phyloP scores from a whole-genome alignment of 2,113 vertebrate genomes.

The Mesoclemmys tuberculata region DNA sequence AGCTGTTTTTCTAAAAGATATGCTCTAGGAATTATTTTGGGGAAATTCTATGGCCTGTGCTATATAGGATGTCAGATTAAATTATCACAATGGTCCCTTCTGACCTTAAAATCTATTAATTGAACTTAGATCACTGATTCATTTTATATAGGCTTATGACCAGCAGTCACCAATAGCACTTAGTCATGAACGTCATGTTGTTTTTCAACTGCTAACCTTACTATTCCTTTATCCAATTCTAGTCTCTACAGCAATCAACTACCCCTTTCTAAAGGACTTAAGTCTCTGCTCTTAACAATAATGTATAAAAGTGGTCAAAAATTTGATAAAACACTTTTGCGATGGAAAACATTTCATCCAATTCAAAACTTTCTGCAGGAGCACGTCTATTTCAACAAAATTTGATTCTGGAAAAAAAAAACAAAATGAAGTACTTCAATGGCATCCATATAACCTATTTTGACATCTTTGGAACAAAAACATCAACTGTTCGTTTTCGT shows the following conservation, averaged over 20 bases:
- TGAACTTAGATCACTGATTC: not conserved
- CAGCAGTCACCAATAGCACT: not conserved
- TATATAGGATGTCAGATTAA: not conserved
- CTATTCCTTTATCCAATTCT: not conserved
- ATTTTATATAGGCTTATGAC: not conserved
- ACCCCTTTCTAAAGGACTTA: not conserved
- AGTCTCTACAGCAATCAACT: not conserved
- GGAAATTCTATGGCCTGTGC: not conserved
- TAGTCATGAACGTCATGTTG: not conserved
- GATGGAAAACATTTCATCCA: not conserved
- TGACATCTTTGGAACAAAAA: no score
- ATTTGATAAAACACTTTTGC: not conserved
- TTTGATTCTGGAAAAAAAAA: no score
- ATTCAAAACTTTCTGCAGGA: no score
- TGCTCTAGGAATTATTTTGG: not conserved
- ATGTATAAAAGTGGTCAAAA: not conserved
- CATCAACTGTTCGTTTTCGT: no score
- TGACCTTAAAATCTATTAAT: not conserved
- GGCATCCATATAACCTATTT: no score
- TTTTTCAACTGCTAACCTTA: not conserved
- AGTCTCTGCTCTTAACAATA: not conserved
- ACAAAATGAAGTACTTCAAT: no score
- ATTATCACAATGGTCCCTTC: not conserved
- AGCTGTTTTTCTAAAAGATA: not conserved
- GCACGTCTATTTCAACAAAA: no score